A percentile compares a stretch with the other conserved stretches of the same genome.
These are phyloP conservation scores for Eupithecia subumbrata DNA, from an alignment of 2,888 invertebrate genomes.

Conservation along the genomic window DNA sequence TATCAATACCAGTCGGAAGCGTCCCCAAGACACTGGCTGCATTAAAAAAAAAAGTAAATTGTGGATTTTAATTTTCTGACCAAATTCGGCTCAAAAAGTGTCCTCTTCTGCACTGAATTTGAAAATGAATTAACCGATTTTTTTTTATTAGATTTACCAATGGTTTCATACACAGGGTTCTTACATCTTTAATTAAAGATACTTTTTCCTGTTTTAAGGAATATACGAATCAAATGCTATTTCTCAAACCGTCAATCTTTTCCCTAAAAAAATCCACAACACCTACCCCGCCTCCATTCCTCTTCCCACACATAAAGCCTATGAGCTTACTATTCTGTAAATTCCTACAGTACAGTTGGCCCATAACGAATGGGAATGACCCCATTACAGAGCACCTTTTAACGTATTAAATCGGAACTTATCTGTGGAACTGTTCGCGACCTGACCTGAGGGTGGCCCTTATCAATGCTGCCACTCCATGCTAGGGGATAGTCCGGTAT, in stretches of 20 bases:
- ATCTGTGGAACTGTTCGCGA: constrained; percentile 71
- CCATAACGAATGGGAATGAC: constrained; percentile 79
- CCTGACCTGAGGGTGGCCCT: constrained; percentile 64
- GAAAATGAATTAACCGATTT: too few species aligned
- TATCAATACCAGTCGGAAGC: too few species aligned
- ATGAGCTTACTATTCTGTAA: constrained; percentile 48
- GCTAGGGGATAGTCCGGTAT: constrained; percentile 50
- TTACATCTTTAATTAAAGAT: too few species aligned
- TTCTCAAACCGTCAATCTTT: background rate
- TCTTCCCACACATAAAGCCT: constrained; percentile 31
- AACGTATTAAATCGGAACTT: constrained; percentile 81
- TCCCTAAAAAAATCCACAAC: background rate
- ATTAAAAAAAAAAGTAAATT: background rate
- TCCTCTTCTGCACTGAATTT: background rate
- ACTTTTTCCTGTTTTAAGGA: background rate
- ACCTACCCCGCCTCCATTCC: background rate
- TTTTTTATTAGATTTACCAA: background rate
- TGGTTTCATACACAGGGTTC: too few species aligned
- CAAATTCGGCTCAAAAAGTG: background rate
- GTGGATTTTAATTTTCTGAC: background rate
- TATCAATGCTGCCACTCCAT: constrained; percentile 75
- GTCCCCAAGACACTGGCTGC: too few species aligned
- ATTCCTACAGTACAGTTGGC: constrained; percentile 58
- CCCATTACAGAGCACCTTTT: constrained; percentile 81
- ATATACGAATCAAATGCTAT: background rate